Evolutionary conservation across 2,113 vertebrate genomes (phyloP).

Genomic region (Myiopsitta monachus): DNA sequence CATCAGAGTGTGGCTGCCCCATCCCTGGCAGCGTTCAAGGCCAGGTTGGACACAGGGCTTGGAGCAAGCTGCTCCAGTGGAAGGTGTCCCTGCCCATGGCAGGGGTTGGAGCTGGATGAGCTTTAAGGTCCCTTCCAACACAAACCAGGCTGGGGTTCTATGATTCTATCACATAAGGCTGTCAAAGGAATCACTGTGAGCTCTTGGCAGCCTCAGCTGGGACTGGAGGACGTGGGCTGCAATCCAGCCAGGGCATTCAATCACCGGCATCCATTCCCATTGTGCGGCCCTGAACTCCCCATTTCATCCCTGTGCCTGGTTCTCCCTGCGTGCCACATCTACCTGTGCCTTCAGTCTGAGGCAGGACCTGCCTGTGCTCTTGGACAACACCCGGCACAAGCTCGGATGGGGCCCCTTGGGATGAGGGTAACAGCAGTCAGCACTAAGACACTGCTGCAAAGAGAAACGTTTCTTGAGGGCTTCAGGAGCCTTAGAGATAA

Average conservation of each 20-base stretch:
- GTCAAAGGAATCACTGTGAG: not conserved
- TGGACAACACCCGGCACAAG: not conserved
- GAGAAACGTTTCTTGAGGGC: not conserved
- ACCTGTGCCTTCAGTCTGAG: not conserved
- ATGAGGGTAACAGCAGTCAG: not conserved
- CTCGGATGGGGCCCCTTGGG: too few relatives aligned
- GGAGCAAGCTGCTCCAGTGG: not conserved
- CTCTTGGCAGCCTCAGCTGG: not conserved
- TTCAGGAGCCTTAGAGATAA: not conserved
- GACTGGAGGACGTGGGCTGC: not conserved
- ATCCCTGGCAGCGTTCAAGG: not conserved
- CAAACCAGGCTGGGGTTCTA: not conserved
- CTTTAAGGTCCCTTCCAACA: not conserved
- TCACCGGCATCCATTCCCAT: not conserved
- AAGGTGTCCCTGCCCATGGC: not conserved
- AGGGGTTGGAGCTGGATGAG: fast-evolving
- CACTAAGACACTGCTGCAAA: not conserved
- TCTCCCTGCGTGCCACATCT: fast-evolving
- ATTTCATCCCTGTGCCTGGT: not conserved
- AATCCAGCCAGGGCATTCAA: not conserved
- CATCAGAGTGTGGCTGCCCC: not conserved
- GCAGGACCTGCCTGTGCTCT: not conserved
- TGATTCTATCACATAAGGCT: not conserved
- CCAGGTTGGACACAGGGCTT: not conserved
- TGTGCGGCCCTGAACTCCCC: fast-evolving